These are phyloP conservation scores for Sciurus carolinensis DNA, from an alignment of 2,797 vertebrate species.

Conservation along the genomic window DNA sequence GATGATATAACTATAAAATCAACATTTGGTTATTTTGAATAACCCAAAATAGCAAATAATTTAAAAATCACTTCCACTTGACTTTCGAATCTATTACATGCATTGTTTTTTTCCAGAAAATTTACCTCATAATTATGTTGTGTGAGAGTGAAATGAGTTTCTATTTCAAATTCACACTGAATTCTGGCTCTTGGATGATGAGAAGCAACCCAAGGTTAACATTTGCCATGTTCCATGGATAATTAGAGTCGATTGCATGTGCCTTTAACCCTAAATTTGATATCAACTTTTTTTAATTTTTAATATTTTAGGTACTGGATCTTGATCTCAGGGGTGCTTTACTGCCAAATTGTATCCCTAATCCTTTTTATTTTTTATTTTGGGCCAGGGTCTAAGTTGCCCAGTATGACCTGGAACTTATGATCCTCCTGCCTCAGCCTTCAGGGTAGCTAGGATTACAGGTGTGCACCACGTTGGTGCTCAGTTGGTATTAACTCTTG, in stretches of 20 bases:
- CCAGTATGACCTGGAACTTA: too few species aligned
- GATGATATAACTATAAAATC: constrained; percentile 80
- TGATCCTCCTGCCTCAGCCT: too few species aligned
- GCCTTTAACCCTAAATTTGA: constrained; percentile 63
- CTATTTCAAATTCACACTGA: constrained; percentile 73
- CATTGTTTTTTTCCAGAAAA: constrained; percentile 85
- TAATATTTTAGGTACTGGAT: too few species aligned
- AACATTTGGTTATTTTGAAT: constrained; percentile 78
- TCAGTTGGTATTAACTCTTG: not conserved
- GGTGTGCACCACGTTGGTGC: too few species aligned
- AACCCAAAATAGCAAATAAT: constrained; percentile 82
- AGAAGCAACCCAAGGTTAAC: constrained; percentile 47
- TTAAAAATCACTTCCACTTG: constrained; percentile 85
- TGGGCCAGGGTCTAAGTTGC: too few species aligned
- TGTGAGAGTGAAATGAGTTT: constrained; percentile 82
- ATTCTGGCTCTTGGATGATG: constrained; percentile 66
- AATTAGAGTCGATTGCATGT: constrained; percentile 22
- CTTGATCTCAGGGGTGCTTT: too few species aligned
- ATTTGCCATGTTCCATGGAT: constrained; percentile 12
- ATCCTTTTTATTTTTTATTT: too few species aligned
- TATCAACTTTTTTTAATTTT: not conserved
- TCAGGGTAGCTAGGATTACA: too few species aligned
- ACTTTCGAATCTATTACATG: constrained; percentile 84
- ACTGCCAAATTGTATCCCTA: too few species aligned
- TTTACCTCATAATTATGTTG: constrained; percentile 85